These are phyloP conservation scores for Cryptophagus acutangulus DNA, from an alignment of 2,888 invertebrate genomes.

Conservation along the genomic window DNA sequence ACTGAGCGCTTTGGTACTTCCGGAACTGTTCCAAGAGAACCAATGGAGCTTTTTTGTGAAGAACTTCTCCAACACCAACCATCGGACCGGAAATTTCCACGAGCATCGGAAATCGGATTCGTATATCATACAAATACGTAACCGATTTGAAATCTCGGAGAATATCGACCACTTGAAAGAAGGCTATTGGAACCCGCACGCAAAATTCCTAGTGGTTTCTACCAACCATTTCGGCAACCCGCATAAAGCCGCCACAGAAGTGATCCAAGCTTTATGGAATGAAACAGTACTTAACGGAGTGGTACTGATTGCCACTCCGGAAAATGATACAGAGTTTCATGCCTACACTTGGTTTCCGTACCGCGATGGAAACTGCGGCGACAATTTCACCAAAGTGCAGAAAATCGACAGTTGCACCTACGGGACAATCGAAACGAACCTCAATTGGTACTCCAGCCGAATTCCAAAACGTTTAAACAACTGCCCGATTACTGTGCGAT, in stretches of 20 bases:
- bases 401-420: not conserved
- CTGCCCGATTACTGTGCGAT: conserved; percentile 36
- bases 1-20: not conserved
- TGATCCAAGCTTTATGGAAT: not conserved
- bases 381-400: conserved; percentile 19
- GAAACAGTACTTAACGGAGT: not conserved
- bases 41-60: not conserved
- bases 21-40: not conserved
- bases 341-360: not conserved
- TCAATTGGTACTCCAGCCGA: not conserved
- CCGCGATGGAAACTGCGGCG: conserved; percentile 24
- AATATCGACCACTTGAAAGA: not conserved
- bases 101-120: not conserved
- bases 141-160: not conserved
- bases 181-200: not conserved
- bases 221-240: not conserved
- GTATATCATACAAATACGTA: not conserved
- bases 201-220: not conserved
- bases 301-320: not conserved
- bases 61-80: not conserved
- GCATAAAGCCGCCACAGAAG: not conserved
- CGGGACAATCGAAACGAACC: not conserved
- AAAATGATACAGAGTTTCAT: not conserved
- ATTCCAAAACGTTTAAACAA: conserved; percentile 17
- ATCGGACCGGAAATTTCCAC: too few species aligned